Evolutionary conservation across 2,113 vertebrate genomes (phyloP).

Genomic region (Arizona elegans): DNA sequence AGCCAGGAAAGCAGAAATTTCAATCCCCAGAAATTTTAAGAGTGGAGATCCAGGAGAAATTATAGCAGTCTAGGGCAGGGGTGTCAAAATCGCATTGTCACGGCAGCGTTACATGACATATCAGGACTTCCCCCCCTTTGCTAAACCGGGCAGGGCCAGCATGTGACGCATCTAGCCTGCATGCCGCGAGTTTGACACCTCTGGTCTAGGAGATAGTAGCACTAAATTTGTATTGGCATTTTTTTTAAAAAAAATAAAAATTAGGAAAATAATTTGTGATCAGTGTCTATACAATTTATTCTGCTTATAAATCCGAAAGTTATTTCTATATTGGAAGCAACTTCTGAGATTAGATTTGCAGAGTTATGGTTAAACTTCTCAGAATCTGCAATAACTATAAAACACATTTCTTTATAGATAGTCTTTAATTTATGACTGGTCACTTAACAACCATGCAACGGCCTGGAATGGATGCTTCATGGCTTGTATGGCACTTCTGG

Average conservation of each 20-base stretch:
- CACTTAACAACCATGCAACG: not conserved
- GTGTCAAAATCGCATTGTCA: too few species aligned
- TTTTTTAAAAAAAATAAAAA: not conserved
- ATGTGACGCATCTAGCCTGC: too few species aligned
- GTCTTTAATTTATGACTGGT: not conserved
- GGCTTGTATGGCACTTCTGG: not conserved
- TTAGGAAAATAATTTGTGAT: not conserved
- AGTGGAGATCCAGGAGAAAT: not conserved
- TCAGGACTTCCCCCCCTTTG: too few species aligned
- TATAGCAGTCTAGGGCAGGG: not conserved
- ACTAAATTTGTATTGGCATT: not conserved
- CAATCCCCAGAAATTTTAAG: not conserved
- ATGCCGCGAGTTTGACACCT: not conserved
- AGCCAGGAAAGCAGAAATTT: not conserved
- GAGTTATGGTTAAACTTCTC: not conserved
- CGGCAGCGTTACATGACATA: too few species aligned
- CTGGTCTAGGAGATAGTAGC: not conserved
- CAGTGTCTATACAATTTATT: not conserved
- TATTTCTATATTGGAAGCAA: not conserved
- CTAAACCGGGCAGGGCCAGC: too few species aligned
- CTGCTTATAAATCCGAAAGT: not conserved
- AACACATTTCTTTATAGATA: not conserved
- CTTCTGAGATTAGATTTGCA: not conserved
- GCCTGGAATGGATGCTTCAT: not conserved
- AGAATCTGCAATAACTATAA: not conserved